phyloP scores from a whole-genome alignment of 2,888 invertebrate species.

The Camponotus fellah region DNA sequence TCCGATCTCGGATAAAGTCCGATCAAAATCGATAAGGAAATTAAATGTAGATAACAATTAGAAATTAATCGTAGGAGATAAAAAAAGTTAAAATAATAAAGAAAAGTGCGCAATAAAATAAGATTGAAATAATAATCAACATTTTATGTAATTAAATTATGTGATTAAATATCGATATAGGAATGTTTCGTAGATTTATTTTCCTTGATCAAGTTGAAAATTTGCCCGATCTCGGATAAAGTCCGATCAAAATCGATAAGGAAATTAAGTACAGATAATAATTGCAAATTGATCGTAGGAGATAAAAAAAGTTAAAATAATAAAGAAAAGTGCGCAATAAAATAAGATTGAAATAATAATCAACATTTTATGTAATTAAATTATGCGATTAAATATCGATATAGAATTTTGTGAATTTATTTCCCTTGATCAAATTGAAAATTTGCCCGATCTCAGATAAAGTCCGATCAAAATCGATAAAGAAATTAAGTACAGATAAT shows the following conservation, averaged over 20 bases:
- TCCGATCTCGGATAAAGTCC: background rate
- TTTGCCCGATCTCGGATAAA: background rate
- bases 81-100: background rate
- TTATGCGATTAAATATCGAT: background rate
- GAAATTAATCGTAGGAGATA: background rate
- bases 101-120: background rate
- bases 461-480: background rate
- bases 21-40: background rate
- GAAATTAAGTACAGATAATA: background rate
- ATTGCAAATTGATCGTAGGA: background rate
- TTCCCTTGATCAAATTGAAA: background rate
- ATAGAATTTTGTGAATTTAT: background rate
- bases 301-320: background rate
- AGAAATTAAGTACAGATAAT: background rate
- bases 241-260: background rate
- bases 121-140: background rate
- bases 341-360: background rate
- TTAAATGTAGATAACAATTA: background rate
- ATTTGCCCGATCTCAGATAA: conserved; percentile 9
- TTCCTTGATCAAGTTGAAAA: background rate
- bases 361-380: too few relatives aligned
- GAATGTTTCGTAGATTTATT: background rate
- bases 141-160: background rate
- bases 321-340: background rate
- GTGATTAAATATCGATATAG: background rate